A percentile compares a stretch with the other conserved stretches of the same genome.
Evolutionary conservation across 2,888 invertebrate genomes (phyloP).

Genomic region (Apamea crenata): DNA sequence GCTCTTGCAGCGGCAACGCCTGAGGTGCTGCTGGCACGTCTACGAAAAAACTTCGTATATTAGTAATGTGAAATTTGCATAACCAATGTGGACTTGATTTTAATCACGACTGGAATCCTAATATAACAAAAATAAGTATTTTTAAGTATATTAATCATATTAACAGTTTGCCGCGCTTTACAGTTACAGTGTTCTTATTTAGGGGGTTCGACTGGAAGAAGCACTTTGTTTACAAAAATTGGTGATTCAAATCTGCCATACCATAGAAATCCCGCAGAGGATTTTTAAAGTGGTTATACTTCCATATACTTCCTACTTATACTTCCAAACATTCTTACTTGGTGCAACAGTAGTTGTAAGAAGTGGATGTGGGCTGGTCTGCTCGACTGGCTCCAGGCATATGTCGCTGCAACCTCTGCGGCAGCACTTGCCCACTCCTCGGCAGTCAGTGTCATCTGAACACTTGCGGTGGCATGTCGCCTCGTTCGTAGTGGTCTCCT

Average conservation of each 20-base stretch:
- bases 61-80: not conserved
- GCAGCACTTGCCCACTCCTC: conserved; percentile 95
- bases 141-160: not conserved
- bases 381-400: conserved; percentile 88
- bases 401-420: conserved; percentile 93
- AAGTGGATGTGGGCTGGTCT: conserved; percentile 56
- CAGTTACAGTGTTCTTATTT: not conserved
- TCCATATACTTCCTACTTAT: no score
- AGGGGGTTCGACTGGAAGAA: not conserved
- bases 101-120: not conserved
- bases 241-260: not conserved
- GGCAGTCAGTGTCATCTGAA: conserved; percentile 95
- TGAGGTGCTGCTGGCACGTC: conserved; percentile 80
- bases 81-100: not conserved
- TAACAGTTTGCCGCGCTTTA: not conserved
- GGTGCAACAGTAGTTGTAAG: conserved; percentile 72
- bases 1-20: conserved; percentile 86
- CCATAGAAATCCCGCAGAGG: not conserved
- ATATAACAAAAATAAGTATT: not conserved
- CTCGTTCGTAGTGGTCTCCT: conserved; percentile 63
- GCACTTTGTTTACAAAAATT: not conserved
- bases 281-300: not conserved
- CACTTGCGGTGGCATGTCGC: conserved; percentile 93
- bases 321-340: conserved; percentile 63
- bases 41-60: conserved; percentile 47